Base-by-base conservation (phyloP, 2,888 invertebrate species). In the Odontothrips loti region DNA sequence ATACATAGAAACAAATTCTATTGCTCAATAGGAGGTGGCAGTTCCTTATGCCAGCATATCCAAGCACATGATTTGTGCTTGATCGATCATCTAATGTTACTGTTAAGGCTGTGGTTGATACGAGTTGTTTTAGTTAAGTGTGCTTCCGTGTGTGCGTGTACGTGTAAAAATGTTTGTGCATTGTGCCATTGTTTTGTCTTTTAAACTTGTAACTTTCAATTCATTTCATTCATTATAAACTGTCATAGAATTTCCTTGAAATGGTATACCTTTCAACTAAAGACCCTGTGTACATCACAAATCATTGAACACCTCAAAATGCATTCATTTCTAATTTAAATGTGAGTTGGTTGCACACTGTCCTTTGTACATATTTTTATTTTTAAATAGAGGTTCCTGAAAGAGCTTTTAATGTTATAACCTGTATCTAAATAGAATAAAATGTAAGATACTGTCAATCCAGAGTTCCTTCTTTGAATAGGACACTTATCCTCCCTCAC, bases 41-140 rank as follows among this genome's bases (percentile, higher is more conserved):
- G 6, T 58, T 20, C 20, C 58, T 15, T 9, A 27, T 58, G 11
- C 58, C 58, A 10, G 12, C 68, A 27, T 15, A 27, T 12, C 12
- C 12, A 27, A n/a, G 12, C 6, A 27, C 12, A 27, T 75, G 68
- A 12, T 12, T 12, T 75, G 68, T 11, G 11, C 23, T 75, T 75
- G 23, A 75, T 10, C 23, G 12, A 75, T 10, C 23, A 4, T 11
- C 27, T 75, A 11, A 23, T 12, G 12, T 75, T 75, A 27, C 12
- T 75, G 0, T 27, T 75, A 75, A 75, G 68, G 68, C 68, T 75
- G 68, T 75, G 68, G 68, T 75, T 75, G 23, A 75, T 75, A 1
- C 10, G 68, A 23, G 12, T 75, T 75, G 9, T 75, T 12, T 75
- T 27, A 27, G n/a, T 23, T 75, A 1, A 75, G 68, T 75, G 68